phyloP scores from a whole-genome alignment of 2,113 vertebrate genomes.

The Myodes glareolus region DNA sequence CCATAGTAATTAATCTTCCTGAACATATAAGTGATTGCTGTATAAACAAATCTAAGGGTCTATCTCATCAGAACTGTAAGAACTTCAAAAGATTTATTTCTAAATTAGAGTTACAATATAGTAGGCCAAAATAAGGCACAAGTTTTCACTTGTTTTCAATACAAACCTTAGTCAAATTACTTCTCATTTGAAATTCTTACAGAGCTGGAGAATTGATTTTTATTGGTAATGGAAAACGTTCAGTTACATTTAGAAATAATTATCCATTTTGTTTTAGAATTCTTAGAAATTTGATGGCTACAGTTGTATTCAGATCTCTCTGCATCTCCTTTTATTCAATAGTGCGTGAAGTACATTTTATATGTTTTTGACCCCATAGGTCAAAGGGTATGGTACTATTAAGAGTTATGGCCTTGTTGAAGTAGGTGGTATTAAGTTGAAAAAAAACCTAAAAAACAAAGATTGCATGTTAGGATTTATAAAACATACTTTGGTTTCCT shows the following conservation, averaged over 20 bases:
- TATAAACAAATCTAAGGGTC: background rate
- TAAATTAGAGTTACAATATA: background rate
- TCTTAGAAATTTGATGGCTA: background rate
- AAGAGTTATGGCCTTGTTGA: too few relatives aligned
- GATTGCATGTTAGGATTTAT: background rate
- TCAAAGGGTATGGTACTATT: too few relatives aligned
- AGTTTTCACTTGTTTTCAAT: background rate
- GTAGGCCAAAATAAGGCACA: background rate
- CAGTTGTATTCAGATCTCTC: background rate
- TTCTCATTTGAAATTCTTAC: background rate
- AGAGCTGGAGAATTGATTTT: background rate
- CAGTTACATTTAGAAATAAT: background rate
- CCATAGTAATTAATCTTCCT: background rate
- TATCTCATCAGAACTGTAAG: background rate
- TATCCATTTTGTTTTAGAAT: background rate
- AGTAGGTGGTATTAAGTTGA: background rate
- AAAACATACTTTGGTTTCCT: slow-evolving; percentile 3
- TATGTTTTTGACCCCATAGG: too few relatives aligned
- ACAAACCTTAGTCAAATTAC: background rate
- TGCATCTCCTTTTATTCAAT: background rate
- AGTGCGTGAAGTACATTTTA: background rate
- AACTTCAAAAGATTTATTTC: background rate
- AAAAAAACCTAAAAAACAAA: background rate
- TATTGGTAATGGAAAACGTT: background rate
- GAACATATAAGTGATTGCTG: background rate